Base-by-base conservation (phyloP, 2,113 vertebrate species). In the Lampris megalopsis region DNA sequence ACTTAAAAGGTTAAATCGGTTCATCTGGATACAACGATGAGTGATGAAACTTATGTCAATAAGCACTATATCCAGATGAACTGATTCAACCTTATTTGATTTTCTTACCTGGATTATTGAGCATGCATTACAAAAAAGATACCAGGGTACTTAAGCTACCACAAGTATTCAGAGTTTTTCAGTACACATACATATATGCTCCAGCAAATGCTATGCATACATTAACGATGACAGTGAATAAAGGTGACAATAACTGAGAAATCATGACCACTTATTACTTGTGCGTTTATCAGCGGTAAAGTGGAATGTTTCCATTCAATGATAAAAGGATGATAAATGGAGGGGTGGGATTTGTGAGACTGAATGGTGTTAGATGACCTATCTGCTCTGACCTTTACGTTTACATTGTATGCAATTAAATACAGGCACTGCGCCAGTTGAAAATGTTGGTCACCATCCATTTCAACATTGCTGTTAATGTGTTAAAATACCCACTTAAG, bases 301-400 rank as follows among this genome's bases (percentile, higher is more conserved):
- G 57, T 79, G 91, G 89, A 94, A 93, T 91, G 90, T 88, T 24
- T 88, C 42, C 38, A 75, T 80, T 88, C 41, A 86, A 63, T 5
- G 1, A 11, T 48, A 60, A 36, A 62, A 35, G 50, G 36, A 59
- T 4, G 6, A 37, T 24, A 24, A 24, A 11, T 48, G 58, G 36
- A 62, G n/a, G 50, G 36, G 57, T 4, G 6, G 37, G 69, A 13
- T 72, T 53, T 79, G 64, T 80, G 68, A 72, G 24, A 61, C 40
- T 78, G 73, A 68, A 58, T 67, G 45, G 24, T 67, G 4, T 59
- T 24, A 42, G 42, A 10, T 13, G 56, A 60, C 36, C 4, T 38
- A 35, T 71, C 56, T 48, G 69, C 56, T n/a, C 57, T 74, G 59
- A 70, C 68, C 74, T 53, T 72, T 84, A 66, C 80, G 9, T 0